phyloP scores from a whole-genome alignment of 53 echinoderm and acorn worm genomes.

The Crossaster papposus region DNA sequence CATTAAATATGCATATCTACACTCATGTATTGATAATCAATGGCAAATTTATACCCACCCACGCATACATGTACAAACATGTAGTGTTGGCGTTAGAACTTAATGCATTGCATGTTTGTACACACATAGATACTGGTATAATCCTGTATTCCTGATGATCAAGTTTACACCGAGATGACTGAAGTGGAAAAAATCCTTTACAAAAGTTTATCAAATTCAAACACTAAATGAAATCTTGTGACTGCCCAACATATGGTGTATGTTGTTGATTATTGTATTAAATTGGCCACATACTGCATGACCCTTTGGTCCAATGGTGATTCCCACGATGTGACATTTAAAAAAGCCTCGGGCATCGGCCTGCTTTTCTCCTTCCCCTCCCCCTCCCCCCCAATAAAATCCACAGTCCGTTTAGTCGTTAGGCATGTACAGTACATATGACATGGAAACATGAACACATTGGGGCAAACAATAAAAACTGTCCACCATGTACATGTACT shows the following conservation, averaged over 20 bases:
- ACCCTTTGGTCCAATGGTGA: neutral
- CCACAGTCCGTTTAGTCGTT: neutral
- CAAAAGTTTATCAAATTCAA: neutral
- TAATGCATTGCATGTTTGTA: too few species aligned
- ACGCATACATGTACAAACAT: neutral
- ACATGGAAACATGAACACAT: neutral
- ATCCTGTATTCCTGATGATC: too few species aligned
- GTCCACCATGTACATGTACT: neutral
- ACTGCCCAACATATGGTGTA: neutral
- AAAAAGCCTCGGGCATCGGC: neutral
- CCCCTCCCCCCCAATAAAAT: too few species aligned
- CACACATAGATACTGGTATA: too few species aligned
- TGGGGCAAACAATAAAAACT: neutral
- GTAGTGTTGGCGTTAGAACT: neutral
- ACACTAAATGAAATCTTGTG: neutral
- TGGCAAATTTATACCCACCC: neutral
- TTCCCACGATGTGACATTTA: neutral
- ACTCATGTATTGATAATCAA: neutral
- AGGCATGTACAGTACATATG: neutral
- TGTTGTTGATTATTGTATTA: neutral
- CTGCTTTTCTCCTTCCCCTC: neutral
- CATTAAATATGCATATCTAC: neutral
- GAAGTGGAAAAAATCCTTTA: neutral
- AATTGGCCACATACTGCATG: neutral
- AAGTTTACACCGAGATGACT: neutral